Evolutionary conservation across 1,140 invertebrate species (phyloP).

Genomic region (Sitodiplosis mosellana): DNA sequence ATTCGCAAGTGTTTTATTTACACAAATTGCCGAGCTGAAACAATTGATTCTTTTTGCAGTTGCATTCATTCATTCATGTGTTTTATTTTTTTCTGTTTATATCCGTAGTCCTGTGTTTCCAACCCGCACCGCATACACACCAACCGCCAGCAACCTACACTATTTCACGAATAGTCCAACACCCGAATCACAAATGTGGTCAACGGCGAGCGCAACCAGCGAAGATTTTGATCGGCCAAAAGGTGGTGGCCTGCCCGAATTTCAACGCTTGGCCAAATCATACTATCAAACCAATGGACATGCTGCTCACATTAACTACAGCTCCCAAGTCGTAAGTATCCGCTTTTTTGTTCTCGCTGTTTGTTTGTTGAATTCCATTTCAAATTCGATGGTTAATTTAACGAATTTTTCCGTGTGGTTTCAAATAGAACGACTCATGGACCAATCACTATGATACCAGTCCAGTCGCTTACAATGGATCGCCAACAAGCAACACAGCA

Average conservation of each 20-base stretch:
- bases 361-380: too few species aligned
- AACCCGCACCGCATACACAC: slow-evolving; percentile 10
- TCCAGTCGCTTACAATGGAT: slow-evolving; percentile 12
- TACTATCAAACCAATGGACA: too few species aligned
- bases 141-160: slow-evolving; percentile 18
- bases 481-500: not conserved
- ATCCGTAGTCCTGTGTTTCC: slow-evolving; percentile 19
- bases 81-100: not conserved
- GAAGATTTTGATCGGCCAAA: slow-evolving; percentile 1
- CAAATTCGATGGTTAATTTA: not conserved
- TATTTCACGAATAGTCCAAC: slow-evolving; percentile 14
- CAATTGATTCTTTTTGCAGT: too few species aligned
- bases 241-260: slow-evolving; percentile 12
- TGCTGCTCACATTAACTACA: too few species aligned
- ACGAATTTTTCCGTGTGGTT: not conserved
- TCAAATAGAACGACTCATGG: slow-evolving; percentile 16
- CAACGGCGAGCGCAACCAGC: not conserved
- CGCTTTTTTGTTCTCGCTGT: too few species aligned
- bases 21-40: too few species aligned
- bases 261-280: slow-evolving; percentile 12
- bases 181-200: slow-evolving; percentile 13
- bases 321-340: too few species aligned
- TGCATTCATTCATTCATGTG: too few species aligned
- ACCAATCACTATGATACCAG: slow-evolving; percentile 11
- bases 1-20: too few species aligned